Evolutionary conservation across 2,888 invertebrate genomes (phyloP).

Genomic region (Drosophila cracens): DNA sequence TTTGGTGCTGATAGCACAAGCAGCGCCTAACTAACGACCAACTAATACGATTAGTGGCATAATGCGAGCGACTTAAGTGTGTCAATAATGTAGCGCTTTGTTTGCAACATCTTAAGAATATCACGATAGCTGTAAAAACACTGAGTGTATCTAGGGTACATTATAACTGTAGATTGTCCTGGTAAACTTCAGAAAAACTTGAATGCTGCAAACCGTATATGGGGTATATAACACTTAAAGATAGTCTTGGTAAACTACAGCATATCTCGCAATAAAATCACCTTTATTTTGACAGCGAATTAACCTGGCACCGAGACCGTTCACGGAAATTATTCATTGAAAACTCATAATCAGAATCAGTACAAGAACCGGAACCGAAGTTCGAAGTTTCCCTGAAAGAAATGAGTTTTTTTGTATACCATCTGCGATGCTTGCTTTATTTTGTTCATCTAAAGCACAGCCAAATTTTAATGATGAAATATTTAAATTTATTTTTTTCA

Average conservation of each 20-base stretch:
- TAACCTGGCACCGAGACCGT: rapidly evolving
- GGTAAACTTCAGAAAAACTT: not conserved
- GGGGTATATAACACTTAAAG: not conserved
- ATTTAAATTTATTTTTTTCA: not conserved
- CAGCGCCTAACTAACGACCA: slow-evolving; percentile 74
- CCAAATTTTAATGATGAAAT: not conserved
- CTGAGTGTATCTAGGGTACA: not conserved
- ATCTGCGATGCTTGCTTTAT: not conserved
- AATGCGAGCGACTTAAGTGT: slow-evolving; percentile 62
- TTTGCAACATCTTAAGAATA: slow-evolving; percentile 23
- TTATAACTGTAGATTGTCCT: not conserved
- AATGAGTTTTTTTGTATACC: not conserved
- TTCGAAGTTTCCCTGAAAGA: not conserved
- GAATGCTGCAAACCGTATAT: not conserved
- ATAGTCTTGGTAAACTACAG: not conserved
- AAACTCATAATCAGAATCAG: not conserved
- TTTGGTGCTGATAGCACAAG: slow-evolving; percentile 65
- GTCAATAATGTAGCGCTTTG: slow-evolving; percentile 44
- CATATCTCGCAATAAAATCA: not conserved
- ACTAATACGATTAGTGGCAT: slow-evolving; percentile 81
- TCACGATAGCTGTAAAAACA: not conserved
- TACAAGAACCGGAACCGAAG: not conserved
- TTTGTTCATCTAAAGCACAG: not conserved
- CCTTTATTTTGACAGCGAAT: not conserved
- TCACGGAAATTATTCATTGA: too few species aligned